Conservation (phyloP, 2,113 vertebrate genomes). For the Aptenodytes patagonicus region DNA sequence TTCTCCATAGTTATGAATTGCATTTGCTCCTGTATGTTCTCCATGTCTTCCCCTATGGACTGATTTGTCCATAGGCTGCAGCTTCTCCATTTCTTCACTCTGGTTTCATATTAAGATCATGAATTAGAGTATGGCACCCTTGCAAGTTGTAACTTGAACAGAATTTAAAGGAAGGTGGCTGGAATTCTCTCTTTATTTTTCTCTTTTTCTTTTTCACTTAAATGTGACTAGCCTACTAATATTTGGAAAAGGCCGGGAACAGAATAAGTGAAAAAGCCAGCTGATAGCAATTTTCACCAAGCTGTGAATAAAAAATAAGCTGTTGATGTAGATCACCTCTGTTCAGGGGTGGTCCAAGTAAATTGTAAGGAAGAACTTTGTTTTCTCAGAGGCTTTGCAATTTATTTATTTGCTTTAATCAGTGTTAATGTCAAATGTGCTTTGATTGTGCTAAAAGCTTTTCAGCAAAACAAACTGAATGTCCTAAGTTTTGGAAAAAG, state of each 20-base stretch:
- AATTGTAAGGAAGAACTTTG: neutral
- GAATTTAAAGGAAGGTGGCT: neutral
- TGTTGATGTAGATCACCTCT: slow-evolving; percentile 42
- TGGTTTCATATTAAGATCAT: neutral
- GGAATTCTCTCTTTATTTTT: neutral
- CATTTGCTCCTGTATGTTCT: neutral
- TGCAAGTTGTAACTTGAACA: neutral
- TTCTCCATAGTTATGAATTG: neutral
- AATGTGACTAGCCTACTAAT: neutral
- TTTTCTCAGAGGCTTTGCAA: neutral
- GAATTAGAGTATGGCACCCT: neutral
- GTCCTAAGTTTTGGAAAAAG: neutral
- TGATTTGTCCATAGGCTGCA: neutral
- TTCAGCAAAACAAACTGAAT: neutral
- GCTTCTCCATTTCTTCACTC: neutral
- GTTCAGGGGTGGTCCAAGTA: slow-evolving; percentile 3
- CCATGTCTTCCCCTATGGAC: neutral
- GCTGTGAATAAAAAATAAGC: slow-evolving; percentile 21
- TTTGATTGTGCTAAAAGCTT: slow-evolving; percentile 35
- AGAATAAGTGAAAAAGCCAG: neutral
- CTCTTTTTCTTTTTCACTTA: neutral
- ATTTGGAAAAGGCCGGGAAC: neutral
- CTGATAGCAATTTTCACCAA: neutral
- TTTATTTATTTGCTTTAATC: slow-evolving; percentile 33
- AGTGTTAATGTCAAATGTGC: slow-evolving; percentile 7